phyloP scores from a whole-genome alignment of 2,888 invertebrate species.

The Clitarchus hookeri region DNA sequence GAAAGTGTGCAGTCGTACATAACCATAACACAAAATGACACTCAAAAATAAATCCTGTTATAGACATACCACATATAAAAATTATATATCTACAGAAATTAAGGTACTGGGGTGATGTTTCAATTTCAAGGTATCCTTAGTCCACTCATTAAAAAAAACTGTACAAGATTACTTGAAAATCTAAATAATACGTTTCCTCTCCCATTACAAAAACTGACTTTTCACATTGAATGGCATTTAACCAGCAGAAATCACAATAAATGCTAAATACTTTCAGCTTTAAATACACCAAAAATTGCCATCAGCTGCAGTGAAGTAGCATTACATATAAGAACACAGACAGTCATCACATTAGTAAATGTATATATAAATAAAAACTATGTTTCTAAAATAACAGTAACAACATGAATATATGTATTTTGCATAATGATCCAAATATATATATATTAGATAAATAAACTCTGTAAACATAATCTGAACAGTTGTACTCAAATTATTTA shows the following conservation, averaged over 20 bases:
- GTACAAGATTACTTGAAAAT: no score
- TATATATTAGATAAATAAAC: background rate
- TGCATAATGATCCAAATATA: background rate
- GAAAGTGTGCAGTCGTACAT: no score
- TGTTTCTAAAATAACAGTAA: background rate
- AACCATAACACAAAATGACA: no score
- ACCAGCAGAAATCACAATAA: background rate
- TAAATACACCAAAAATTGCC: background rate
- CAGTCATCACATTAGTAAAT: no score
- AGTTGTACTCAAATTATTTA: background rate
- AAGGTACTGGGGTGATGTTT: no score
- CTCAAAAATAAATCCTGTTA: no score
- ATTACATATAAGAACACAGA: background rate
- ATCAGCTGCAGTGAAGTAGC: background rate
- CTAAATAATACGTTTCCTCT: no score
- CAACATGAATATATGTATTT: background rate
- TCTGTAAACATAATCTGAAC: constrained; percentile 1
- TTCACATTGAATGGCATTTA: background rate
- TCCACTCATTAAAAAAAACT: no score
- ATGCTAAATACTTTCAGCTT: background rate
- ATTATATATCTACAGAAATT: no score
- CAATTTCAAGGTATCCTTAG: no score
- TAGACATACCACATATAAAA: no score
- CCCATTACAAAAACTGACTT: background rate
- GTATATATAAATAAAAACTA: background rate